phyloP scores from a whole-genome alignment of 2,797 vertebrate species.

The Ibycter americanus region DNA sequence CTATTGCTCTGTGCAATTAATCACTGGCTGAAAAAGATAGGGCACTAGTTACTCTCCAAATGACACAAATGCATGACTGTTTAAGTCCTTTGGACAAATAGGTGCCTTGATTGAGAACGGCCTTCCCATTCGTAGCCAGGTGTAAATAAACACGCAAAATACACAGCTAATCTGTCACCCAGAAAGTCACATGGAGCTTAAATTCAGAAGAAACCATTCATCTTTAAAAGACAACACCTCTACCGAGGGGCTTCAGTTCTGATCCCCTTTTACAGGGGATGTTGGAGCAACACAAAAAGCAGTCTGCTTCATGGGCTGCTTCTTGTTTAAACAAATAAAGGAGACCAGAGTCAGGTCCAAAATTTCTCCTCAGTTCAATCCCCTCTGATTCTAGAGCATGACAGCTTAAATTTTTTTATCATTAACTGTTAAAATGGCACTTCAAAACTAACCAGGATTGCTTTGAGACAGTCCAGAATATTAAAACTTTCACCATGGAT shows the following conservation, averaged over 20 bases:
- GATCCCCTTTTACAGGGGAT: not conserved
- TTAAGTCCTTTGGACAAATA: not conserved
- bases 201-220: not conserved
- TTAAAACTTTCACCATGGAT: not conserved
- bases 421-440: not conserved
- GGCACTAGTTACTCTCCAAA: not conserved
- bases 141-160: not conserved
- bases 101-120: not conserved
- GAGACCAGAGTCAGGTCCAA: not conserved
- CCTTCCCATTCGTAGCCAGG: not conserved
- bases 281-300: not conserved
- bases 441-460: not conserved
- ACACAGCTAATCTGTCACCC: not conserved
- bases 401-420: not conserved
- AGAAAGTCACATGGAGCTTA: not conserved
- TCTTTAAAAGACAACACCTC: not conserved
- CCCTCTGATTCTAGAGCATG: accelerated
- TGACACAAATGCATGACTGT: not conserved
- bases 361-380: not conserved
- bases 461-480: not conserved
- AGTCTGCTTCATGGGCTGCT: not conserved
- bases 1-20: conserved; percentile 21
- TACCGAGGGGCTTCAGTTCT: not conserved
- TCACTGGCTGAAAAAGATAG: not conserved
- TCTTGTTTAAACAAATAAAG: not conserved